Evolutionary conservation across 2,888 invertebrate species (phyloP).

Genomic region (Carcina quercana): DNA sequence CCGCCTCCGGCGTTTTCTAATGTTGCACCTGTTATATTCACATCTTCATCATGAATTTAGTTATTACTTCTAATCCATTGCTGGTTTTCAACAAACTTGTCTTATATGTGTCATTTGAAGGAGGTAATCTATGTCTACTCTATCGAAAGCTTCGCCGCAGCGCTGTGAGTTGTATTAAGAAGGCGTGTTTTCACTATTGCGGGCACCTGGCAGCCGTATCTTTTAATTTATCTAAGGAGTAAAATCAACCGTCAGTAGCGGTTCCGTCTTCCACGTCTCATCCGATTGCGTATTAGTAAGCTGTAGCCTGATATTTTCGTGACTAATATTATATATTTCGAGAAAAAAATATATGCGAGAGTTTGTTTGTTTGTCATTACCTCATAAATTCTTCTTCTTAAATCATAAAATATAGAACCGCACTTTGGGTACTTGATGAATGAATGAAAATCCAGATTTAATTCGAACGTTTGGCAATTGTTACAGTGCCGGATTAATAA

Average conservation of each 20-base stretch:
- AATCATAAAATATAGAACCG: too few relatives aligned
- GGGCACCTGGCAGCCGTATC: slow-evolving; percentile 46
- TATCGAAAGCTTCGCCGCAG: slow-evolving; percentile 16
- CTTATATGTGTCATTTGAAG: neutral
- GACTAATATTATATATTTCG: too few relatives aligned
- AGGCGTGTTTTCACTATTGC: slow-evolving; percentile 57
- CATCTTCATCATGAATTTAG: slow-evolving; percentile 26
- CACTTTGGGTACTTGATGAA: too few relatives aligned
- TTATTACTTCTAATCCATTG: slow-evolving; percentile 34
- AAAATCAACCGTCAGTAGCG: slow-evolving; percentile 56
- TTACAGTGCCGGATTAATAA: too few relatives aligned
- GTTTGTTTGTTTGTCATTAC: too few relatives aligned
- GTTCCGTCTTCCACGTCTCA: slow-evolving; percentile 43
- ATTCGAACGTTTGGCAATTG: too few relatives aligned
- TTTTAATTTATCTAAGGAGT: slow-evolving; percentile 70
- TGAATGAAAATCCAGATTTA: too few relatives aligned
- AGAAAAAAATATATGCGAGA: too few relatives aligned
- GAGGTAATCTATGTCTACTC: neutral
- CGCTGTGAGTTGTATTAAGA: slow-evolving; percentile 33
- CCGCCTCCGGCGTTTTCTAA: slow-evolving; percentile 52
- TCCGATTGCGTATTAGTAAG: too few relatives aligned
- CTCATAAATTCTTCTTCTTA: too few relatives aligned
- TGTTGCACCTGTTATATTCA: slow-evolving; percentile 54
- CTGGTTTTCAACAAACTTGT: slow-evolving; percentile 19
- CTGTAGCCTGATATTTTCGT: too few relatives aligned